phyloP scores from a whole-genome alignment of 1,140 invertebrate genomes.

The Drosophila seguyi region DNA sequence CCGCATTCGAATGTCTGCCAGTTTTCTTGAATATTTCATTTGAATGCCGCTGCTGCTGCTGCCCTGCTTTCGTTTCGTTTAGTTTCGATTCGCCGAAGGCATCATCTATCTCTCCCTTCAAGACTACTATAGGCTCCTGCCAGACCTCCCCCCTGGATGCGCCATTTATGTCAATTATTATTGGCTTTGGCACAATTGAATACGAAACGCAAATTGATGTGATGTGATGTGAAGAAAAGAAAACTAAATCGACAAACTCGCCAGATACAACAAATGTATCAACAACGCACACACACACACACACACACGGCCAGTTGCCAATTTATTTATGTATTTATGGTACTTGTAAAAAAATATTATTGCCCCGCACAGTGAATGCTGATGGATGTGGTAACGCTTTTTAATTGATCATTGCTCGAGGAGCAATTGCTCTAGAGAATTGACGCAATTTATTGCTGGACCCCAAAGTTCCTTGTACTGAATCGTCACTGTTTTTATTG shows the following conservation, averaged over 20 bases:
- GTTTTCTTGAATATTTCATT: slow-evolving; percentile 58
- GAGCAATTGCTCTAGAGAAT: slow-evolving; percentile 27
- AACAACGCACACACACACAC: no score
- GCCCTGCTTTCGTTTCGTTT: slow-evolving; percentile 29
- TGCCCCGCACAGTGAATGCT: slow-evolving; percentile 25
- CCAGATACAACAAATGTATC: slow-evolving; percentile 31
- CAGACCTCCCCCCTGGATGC: slow-evolving; percentile 25
- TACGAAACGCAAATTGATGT: slow-evolving; percentile 74
- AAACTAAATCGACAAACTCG: slow-evolving; percentile 49
- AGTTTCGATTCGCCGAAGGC: slow-evolving; percentile 12
- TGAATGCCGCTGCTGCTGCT: slow-evolving; percentile 24
- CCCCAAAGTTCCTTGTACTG: not conserved
- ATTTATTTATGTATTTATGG: slow-evolving; percentile 54
- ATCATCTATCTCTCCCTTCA: slow-evolving; percentile 13
- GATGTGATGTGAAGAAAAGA: slow-evolving; percentile 70
- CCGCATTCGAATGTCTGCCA: slow-evolving; percentile 36
- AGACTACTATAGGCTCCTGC: not conserved
- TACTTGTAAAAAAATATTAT: slow-evolving; percentile 42
- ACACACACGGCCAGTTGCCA: slow-evolving; percentile 14
- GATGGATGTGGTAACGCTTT: slow-evolving; percentile 37
- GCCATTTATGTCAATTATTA: slow-evolving; percentile 79
- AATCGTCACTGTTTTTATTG: slow-evolving; percentile 17
- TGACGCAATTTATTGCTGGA: slow-evolving; percentile 5
- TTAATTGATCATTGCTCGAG: slow-evolving; percentile 32
- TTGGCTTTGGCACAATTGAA: slow-evolving; percentile 76